Conservation (phyloP, 2,797 vertebrate genomes). For the Phrynocephalus guinanensis region DNA sequence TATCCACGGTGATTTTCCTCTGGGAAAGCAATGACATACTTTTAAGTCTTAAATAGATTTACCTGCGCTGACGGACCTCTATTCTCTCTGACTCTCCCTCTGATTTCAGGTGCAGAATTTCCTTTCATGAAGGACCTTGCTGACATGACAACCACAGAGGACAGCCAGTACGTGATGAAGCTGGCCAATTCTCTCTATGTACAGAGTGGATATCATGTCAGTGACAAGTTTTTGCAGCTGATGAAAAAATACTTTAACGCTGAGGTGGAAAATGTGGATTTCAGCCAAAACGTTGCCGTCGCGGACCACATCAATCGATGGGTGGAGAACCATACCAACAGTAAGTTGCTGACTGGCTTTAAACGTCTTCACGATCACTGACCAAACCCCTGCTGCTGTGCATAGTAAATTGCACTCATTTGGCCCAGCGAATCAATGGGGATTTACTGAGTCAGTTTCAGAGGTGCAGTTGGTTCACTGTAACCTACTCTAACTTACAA, state of each 20-base stretch:
- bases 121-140: constrained; percentile 90
- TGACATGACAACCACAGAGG: constrained; percentile 80
- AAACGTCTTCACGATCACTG: constrained; percentile 12
- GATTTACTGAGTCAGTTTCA: too few relatives aligned
- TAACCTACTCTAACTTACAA: too few relatives aligned
- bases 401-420: too few relatives aligned
- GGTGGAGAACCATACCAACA: constrained; percentile 96
- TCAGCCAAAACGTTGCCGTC: constrained; percentile 86
- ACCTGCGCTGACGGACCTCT: neutral
- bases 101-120: constrained; percentile 88
- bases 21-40: neutral
- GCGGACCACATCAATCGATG: constrained; percentile 93
- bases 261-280: constrained; percentile 91
- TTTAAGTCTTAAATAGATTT: constrained; percentile 3
- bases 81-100: constrained; percentile 17
- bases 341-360: constrained; percentile 79
- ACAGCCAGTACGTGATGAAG: constrained; percentile 87
- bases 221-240: constrained; percentile 90
- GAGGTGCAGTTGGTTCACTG: too few relatives aligned
- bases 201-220: constrained; percentile 90
- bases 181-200: constrained; percentile 93
- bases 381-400: too few relatives aligned
- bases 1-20: neutral
- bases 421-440: too few relatives aligned
- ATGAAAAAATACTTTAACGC: constrained; percentile 92